phyloP scores from a whole-genome alignment of 2,888 invertebrate species.

The Parochlus steinenii region DNA sequence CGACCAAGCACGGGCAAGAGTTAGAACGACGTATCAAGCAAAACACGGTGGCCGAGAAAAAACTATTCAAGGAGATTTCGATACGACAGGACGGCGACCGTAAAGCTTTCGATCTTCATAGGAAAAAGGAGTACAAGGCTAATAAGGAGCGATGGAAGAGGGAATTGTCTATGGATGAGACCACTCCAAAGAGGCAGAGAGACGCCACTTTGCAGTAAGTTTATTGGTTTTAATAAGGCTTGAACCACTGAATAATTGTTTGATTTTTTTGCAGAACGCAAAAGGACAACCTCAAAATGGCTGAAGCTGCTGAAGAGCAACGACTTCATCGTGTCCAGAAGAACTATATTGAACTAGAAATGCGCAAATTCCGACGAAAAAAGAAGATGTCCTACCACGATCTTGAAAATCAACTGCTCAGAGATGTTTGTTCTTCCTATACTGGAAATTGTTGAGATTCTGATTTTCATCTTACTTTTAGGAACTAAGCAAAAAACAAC shows the following conservation, averaged over 20 bases:
- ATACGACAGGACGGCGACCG: slow-evolving; percentile 80
- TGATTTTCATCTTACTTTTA: slow-evolving; percentile 26
- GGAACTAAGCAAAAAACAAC: slow-evolving; percentile 89
- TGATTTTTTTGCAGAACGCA: slow-evolving; percentile 42
- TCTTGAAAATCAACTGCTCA: slow-evolving; percentile 76
- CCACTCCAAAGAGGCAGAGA: slow-evolving; percentile 77
- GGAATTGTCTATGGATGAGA: slow-evolving; percentile 79
- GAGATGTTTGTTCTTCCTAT: slow-evolving; percentile 45
- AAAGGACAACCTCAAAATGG: slow-evolving; percentile 79
- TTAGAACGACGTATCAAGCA: slow-evolving; percentile 68
- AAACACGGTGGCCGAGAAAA: slow-evolving; percentile 79
- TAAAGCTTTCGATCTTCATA: slow-evolving; percentile 79
- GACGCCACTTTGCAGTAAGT: slow-evolving; percentile 76
- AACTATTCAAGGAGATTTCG: slow-evolving; percentile 80
- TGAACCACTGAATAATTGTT: slow-evolving; percentile 1
- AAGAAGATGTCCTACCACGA: slow-evolving; percentile 74
- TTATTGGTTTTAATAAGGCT: slow-evolving; percentile 17
- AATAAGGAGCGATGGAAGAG: slow-evolving; percentile 95
- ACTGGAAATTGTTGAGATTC: background rate
- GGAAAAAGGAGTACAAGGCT: slow-evolving; percentile 92
- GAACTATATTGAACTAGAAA: slow-evolving; percentile 80
- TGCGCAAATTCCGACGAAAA: slow-evolving; percentile 81
- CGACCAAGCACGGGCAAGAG: slow-evolving; percentile 62
- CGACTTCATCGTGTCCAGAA: slow-evolving; percentile 74
- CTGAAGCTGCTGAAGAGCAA: slow-evolving; percentile 82